Evolutionary conservation across 2,888 invertebrate genomes (phyloP).

Genomic region (Apodemia hepburni): DNA sequence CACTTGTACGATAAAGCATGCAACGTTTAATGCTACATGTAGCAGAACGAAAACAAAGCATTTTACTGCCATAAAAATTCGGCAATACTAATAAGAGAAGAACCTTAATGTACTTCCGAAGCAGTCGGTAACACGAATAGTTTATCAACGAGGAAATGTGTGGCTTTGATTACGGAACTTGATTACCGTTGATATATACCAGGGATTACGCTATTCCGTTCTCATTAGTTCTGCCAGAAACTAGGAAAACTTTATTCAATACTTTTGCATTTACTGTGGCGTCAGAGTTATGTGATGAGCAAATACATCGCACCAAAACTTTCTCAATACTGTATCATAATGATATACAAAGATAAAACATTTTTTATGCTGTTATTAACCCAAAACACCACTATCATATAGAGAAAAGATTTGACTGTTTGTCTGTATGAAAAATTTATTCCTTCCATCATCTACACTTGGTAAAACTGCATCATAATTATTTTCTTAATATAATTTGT

Average conservation of each 20-base stretch:
- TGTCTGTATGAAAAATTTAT: too few species aligned
- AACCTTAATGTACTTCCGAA: slow-evolving; percentile 47
- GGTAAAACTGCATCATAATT: too few species aligned
- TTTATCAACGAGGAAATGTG: slow-evolving; percentile 11
- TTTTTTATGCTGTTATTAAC: too few species aligned
- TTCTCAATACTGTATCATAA: too few species aligned
- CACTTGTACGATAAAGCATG: slow-evolving; percentile 17
- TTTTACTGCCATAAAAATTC: slow-evolving; percentile 38
- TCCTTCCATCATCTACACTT: too few species aligned
- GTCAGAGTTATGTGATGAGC: not conserved
- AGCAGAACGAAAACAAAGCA: slow-evolving; percentile 32
- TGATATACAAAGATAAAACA: too few species aligned
- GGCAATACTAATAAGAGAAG: slow-evolving; percentile 40
- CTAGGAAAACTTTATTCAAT: not conserved
- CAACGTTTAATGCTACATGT: slow-evolving; percentile 25
- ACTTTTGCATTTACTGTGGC: not conserved
- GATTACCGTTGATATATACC: slow-evolving; percentile 10
- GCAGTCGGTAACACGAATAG: slow-evolving; percentile 56
- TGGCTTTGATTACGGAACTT: slow-evolving; percentile 11
- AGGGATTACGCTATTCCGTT: slow-evolving; percentile 9
- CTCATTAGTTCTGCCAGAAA: slow-evolving; percentile 11
- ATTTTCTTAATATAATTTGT: too few species aligned
- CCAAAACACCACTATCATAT: too few species aligned
- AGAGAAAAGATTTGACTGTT: too few species aligned
- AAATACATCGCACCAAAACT: not conserved